Evolutionary conservation across 2,888 invertebrate species (phyloP), one percentile per base, ranked within the genome.

Genomic region (Brachyptera putata): DNA sequence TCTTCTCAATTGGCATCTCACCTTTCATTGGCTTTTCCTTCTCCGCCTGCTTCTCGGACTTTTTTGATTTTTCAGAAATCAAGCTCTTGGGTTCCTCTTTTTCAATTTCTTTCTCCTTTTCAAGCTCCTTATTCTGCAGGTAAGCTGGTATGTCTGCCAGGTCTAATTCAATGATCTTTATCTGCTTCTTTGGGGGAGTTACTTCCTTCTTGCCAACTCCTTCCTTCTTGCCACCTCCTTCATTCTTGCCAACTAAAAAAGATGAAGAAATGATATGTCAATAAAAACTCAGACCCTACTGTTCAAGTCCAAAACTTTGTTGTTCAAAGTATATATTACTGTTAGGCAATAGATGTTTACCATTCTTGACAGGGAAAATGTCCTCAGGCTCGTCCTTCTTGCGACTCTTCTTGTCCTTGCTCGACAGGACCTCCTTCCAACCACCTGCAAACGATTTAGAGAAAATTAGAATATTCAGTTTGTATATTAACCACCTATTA

Each of bases 351-450:
- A n/a, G 30, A 30, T 5, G 30, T 11, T 30, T 11, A 30, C 30
- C 30, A 11, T 30, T 5, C 24, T 46, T 46, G 22, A 24, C 46
- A 21, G 46, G 46, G 21, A 46, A 24, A 21, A 21, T 46, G 9
- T 46, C 46, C 22, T 53, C 53, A 1, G 53, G 53, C 21, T 63
- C 63, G 50, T 77, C 76, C 56, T 83, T 80, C 74, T 86, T 87
- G 61, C 81, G 79, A 67, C 81, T 83, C 71, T 88, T 89, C 72
- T 87, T 88, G 63, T 88, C 88, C 69, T 84, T 80, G 73, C 85
- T 79, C 69, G 85, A 80, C 63, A 85, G 76, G 66, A 87, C 84
- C 81, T 76, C 77, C 63, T 88, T 84, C 89, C 89, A 89, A 55
- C 84, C 81, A 46, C 79, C 79, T 79, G 63, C 26, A 68, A 63